Base-by-base conservation (phyloP, 2,888 invertebrate genomes). In the Alentia gelatinosa region DNA sequence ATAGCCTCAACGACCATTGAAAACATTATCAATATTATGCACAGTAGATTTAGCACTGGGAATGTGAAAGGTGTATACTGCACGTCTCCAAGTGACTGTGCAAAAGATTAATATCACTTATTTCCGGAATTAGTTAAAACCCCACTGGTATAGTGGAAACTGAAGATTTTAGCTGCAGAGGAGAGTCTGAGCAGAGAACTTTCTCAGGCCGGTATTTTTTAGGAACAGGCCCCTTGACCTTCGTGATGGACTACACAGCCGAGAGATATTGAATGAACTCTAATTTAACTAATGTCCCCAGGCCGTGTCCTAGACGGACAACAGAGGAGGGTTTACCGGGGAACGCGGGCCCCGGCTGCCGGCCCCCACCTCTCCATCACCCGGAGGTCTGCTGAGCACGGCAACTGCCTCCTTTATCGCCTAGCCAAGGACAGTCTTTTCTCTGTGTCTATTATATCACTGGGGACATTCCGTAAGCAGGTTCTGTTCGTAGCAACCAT, bases 271-370 rank as follows among this genome's bases (percentile, higher is more conserved):
- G 39, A 79, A 79, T 35, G 79, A 39, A 39, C 15, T 39, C 37
- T 79, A 79, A 79, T 79, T 39, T 39, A 39, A 39, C 79, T 79
- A 79, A 79, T 79, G 79, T 79, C 37, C 35, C 39, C 39, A 23
- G 37, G 35, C 39, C 37, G 79, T 79, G 5, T 79, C n/a, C 12
- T 26, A 30, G 30, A 30, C 68, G 56, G 5, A 12, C 5, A 56
- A 56, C 56, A 56, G 56, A 56, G 23, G 56, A n/a, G 5, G 19
- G 56, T 19, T 19, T 3, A n/a, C 5, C 5, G 3, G 19, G 56
- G 56, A 56, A n/a, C 23, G 56, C 56, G 19, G 56, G n/a, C n/a
- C n/a, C 56, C 56, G n/a, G 56, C 19, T 19, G 19, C 19, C 9
- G 56, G 56, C 23, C 56, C 56, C 9, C 3, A 3, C 56, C 56